phyloP scores from a whole-genome alignment of 2,888 invertebrate species.

The Orthonevra nobilis region DNA sequence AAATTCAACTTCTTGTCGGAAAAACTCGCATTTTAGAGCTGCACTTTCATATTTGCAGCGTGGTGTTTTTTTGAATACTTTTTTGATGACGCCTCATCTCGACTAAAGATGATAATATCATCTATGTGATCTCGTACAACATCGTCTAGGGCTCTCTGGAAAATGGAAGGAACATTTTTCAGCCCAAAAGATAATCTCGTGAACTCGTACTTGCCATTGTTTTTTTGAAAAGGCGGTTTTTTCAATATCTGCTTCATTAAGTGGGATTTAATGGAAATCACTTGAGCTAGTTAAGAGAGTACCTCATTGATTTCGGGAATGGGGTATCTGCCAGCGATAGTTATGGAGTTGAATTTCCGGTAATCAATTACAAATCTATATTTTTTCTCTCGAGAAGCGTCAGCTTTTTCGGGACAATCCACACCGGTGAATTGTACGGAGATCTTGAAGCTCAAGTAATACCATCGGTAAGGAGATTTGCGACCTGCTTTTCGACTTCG shows the following conservation, averaged over 20 bases:
- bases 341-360: too few species aligned
- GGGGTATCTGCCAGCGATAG: too few species aligned
- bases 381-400: neutral
- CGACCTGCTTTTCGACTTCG: neutral
- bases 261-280: neutral
- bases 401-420: too few species aligned
- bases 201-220: neutral
- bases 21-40: neutral
- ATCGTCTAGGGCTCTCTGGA: neutral
- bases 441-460: neutral
- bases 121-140: neutral
- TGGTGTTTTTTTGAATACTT: neutral
- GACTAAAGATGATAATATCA: too few species aligned
- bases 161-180: too few species aligned
- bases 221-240: neutral
- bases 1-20: neutral
- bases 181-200: neutral
- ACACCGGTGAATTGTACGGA: too few species aligned
- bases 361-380: neutral
- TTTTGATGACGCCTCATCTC: too few species aligned
- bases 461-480: neutral
- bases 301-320: too few species aligned
- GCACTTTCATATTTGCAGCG: neutral
- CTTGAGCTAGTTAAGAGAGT: too few species aligned
- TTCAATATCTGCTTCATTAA: neutral